Evolutionary conservation across 2,888 invertebrate species (phyloP).

Genomic region (Thecophora atra): DNA sequence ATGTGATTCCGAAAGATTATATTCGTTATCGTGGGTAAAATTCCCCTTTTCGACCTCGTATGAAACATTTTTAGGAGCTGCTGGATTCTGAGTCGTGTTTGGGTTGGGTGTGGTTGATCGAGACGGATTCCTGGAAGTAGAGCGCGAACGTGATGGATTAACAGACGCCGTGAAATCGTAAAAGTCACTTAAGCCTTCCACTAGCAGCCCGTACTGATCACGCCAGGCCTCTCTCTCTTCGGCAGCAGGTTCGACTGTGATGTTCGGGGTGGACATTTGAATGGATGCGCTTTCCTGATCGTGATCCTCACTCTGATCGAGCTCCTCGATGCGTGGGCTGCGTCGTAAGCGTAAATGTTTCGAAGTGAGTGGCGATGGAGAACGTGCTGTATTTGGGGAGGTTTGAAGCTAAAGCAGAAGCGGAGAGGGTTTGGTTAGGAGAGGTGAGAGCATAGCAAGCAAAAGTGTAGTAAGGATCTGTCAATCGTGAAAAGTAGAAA

Average conservation of each 20-base stretch:
- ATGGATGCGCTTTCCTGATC: constrained; percentile 47
- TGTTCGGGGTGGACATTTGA: constrained; percentile 40
- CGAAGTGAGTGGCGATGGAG: constrained; percentile 43
- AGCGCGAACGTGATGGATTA: constrained; percentile 61
- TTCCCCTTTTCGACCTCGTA: constrained; percentile 44
- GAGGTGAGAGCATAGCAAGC: constrained; percentile 46
- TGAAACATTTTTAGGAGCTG: constrained; percentile 53
- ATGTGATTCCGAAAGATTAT: not conserved
- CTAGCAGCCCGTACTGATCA: constrained; percentile 55
- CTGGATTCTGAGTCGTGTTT: constrained; percentile 26
- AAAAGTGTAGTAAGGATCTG: constrained; percentile 41
- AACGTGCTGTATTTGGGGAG: constrained; percentile 52
- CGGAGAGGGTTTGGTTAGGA: constrained; percentile 33
- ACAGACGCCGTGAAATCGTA: constrained; percentile 63
- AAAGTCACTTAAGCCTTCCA: constrained; percentile 64
- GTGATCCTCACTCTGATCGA: constrained; percentile 59
- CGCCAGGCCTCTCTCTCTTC: constrained; percentile 59
- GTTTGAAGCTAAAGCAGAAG: constrained; percentile 53
- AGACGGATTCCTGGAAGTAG: constrained; percentile 54
- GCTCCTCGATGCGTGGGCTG: constrained; percentile 62
- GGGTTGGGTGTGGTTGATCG: constrained; percentile 47
- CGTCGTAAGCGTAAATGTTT: constrained; percentile 56
- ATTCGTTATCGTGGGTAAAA: not conserved
- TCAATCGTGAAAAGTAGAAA: not conserved
- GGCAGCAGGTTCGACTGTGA: constrained; percentile 50